Evolutionary conservation across 2,113 vertebrate genomes (phyloP).

Genomic region (Crocuta crocuta): DNA sequence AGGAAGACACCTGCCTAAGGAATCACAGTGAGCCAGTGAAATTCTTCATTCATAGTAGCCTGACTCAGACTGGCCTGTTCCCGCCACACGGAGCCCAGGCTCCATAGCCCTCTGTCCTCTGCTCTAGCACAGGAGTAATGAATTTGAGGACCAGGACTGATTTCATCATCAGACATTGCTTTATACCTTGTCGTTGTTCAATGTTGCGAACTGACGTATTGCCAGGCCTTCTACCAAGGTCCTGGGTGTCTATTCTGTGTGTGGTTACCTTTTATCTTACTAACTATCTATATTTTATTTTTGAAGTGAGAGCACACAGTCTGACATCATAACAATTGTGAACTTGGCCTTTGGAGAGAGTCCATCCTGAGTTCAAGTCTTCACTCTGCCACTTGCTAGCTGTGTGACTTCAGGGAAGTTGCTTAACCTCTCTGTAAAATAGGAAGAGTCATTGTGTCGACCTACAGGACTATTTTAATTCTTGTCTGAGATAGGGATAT

Average conservation of each 20-base stretch:
- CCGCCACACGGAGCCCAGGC: fast-evolving
- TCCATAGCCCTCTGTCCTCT: too few relatives aligned
- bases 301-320: not conserved
- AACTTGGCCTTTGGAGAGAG: not conserved
- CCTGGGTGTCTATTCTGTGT: not conserved
- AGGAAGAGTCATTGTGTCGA: not conserved
- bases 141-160: not conserved
- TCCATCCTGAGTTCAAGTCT: not conserved
- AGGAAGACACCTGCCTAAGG: not conserved
- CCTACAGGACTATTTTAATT: not conserved
- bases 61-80: fast-evolving
- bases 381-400: not conserved
- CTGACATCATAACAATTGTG: not conserved
- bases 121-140: not conserved
- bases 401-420: not conserved
- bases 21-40: too few relatives aligned
- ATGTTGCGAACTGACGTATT: not conserved
- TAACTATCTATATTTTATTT: not conserved
- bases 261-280: not conserved
- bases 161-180: not conserved
- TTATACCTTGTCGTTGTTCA: not conserved
- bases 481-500: fast-evolving
- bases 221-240: not conserved
- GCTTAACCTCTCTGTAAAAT: not conserved
- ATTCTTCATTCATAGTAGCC: not conserved